Base-by-base conservation (phyloP, 1,140 invertebrate genomes). In the Hyles euphorbiae region DNA sequence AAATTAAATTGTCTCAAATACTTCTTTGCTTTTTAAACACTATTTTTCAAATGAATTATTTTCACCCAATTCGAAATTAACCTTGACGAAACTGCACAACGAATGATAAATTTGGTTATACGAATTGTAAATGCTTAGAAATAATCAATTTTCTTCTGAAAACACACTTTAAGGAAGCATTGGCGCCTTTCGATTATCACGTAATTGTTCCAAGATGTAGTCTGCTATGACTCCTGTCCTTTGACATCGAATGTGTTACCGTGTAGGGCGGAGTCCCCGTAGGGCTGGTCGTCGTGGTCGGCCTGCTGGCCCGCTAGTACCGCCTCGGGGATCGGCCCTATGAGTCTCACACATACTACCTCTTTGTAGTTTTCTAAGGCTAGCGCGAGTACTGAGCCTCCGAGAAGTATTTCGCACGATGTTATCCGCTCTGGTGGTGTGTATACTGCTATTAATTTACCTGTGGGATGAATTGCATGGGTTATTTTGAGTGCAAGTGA, bases 381-480 rank as follows among this genome's bases (percentile, higher is more conserved):
- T 56, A 97, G 83, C 0, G 95, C 91, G 2, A 97, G 90, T 47
- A 92, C 90, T 22, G 91, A 90, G 0, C 96, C 96, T 53, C 94
- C 93, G 43, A 92, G 88, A 5, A 93, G 91, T 11, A 96, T 90
- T 74, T 96, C 94, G 75, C 94, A 95, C 1, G 94, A 94, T 22
- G 92, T 93, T 52, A 97, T 93, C 34, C 92, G 91, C 58, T 91
- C 87, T 64, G 94, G 91, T 32, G 96, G 93, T 5, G 95, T 95
- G 89, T 95, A 95, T 9, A 95, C 94, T 33, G 95, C 93, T 68
- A 96, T 89, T 34, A 95, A 90, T 70, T 92, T 91, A 22, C 94
- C 95, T 95, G 82, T 59, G 57, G 55, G 46, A 59, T 45, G 6
- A 32, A 12, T 5, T 45, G 36, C 22, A 22, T 22, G 22, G 22